Percentiles rank a stretch among this genome's conserved stretches.
Evolutionary conservation across 2,888 invertebrate species (phyloP).

Genomic region (Yponomeuta malinellus): DNA sequence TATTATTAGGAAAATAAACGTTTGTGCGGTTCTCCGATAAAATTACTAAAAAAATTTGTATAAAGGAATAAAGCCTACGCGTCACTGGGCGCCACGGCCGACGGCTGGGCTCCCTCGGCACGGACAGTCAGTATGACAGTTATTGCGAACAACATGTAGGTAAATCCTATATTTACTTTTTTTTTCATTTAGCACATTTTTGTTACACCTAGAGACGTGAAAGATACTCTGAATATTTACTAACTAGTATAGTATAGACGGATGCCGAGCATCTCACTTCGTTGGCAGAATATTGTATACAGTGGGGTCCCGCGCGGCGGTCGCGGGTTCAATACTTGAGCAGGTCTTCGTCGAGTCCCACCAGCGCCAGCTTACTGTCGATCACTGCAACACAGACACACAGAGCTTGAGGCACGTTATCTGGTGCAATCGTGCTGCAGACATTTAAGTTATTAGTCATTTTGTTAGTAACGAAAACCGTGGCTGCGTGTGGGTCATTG

Average conservation of each 20-base stretch:
- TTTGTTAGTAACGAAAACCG: no score
- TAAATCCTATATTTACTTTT: not conserved
- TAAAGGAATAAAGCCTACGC: conserved; percentile 1
- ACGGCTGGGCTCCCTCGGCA: conserved; percentile 17
- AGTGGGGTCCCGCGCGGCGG: not conserved
- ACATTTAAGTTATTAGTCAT: no score
- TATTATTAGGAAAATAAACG: not conserved
- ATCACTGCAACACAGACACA: conserved; percentile 47
- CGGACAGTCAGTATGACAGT: conserved; percentile 53
- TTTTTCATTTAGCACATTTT: conserved; percentile 8
- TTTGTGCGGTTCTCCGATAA: conserved; percentile 2
- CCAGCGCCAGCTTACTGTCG: conserved; percentile 69
- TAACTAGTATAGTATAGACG: not conserved
- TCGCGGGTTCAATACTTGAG: conserved; percentile 52
- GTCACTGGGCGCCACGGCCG: not conserved
- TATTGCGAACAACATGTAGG: conserved; percentile 26
- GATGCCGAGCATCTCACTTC: not conserved
- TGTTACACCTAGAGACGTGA: conserved; percentile 5
- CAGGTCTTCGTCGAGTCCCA: conserved; percentile 58
- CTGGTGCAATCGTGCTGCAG: no score
- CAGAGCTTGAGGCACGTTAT: not conserved
- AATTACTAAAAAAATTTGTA: not conserved
- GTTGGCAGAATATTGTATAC: conserved; percentile 17
- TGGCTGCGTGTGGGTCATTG: no score
- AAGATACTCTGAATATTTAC: not conserved